Conservation (phyloP, 2,113 vertebrate genomes). For the Pseudopodoces humilis region DNA sequence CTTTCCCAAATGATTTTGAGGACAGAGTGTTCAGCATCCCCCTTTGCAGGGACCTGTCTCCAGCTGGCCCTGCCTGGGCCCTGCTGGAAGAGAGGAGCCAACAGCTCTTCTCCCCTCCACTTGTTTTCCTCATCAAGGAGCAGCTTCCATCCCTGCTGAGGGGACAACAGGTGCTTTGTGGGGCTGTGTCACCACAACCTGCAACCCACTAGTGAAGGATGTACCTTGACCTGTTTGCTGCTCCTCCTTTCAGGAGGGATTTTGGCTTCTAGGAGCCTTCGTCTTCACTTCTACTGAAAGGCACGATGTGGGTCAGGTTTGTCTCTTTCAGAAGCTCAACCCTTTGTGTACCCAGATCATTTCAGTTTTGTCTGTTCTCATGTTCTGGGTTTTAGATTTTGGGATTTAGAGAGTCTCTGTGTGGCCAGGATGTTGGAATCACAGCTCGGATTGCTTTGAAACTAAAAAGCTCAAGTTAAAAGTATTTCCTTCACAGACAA, state of each 20-base stretch:
- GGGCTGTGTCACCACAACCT: not conserved
- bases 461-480: not conserved
- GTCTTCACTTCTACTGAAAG: not conserved
- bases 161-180: not conserved
- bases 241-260: not conserved
- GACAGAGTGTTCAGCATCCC: not conserved
- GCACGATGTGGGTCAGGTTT: not conserved
- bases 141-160: not conserved
- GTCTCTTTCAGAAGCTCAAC: not conserved
- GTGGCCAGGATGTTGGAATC: not conserved
- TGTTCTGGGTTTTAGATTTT: not conserved
- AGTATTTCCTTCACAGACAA: not conserved
- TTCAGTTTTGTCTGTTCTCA: not conserved
- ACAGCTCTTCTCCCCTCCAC: not conserved
- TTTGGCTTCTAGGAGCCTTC: not conserved
- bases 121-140: not conserved
- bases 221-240: not conserved
- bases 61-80: not conserved
- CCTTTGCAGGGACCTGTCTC: not conserved
- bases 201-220: too few species aligned
- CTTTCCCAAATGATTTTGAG: not conserved
- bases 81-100: not conserved
- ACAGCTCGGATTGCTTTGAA: not conserved
- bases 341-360: not conserved
- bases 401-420: not conserved